Base-by-base conservation (phyloP, 1,140 invertebrate species). In the Phortica variegata region DNA sequence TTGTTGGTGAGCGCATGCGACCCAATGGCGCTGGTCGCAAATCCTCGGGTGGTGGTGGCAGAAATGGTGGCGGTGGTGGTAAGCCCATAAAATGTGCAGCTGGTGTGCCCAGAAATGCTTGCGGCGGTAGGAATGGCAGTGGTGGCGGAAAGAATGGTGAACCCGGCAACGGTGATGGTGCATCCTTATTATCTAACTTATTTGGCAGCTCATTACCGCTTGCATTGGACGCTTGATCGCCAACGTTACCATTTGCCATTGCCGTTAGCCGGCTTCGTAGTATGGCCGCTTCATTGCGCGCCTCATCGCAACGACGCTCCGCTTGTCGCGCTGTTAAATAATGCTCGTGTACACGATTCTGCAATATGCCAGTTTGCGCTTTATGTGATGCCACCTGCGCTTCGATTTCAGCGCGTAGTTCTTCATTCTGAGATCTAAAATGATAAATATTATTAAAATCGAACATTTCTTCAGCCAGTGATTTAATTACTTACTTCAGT, bases 311-410 rank as follows among this genome's bases (percentile, higher is more conserved):
- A 52, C 85, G 85, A 19, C 89, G 79, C 65, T 89, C 85, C 21
- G 85, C 84, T 63, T 88, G 86, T 40, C 88, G 79, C 7, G 86
- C 84, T 38, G 83, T 79, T 15, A 91, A 79, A 88, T 89, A 91
- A 62, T 87, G 87, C 58, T 87, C 84, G 63, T 91, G 88, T 13
- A 85, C 82, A 50, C 88, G 86, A 49, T 86, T 85, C 75, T 91
- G 89, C 32, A 88, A 76, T 45, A 82, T 79, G 33, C 86, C 82
- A 55, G 90, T 83, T 56, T 89, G 86, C 39, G 80, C 82, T 70
- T 90, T 90, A 44, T 88, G 85, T 42, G 85, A 83, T 15, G 86
- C 84, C 66, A 90, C 87, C 76, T 89, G 87, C 44, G 89, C 87
- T 9, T 89, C 78, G 29, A 92, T 85, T 78, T 91, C 89, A 39